These are phyloP conservation scores for Nylanderia fulva DNA, from an alignment of 1,140 invertebrate species.

Conservation along the genomic window DNA sequence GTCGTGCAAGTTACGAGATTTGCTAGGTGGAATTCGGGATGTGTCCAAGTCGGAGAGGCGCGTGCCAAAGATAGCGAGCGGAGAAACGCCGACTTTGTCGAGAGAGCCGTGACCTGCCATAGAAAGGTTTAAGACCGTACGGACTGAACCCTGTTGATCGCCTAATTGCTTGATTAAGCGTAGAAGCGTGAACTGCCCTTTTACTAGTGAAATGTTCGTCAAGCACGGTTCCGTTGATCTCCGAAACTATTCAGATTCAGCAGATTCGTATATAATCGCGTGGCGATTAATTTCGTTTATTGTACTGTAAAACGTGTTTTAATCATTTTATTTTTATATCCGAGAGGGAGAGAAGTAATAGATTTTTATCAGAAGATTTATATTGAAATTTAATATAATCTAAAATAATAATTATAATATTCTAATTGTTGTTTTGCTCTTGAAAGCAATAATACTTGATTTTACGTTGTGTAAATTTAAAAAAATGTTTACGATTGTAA, in stretches of 20 bases:
- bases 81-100: slow-evolving; percentile 60
- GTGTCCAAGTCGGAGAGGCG: slow-evolving; percentile 32
- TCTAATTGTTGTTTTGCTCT: not conserved
- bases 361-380: not conserved
- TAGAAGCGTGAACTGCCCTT: not conserved
- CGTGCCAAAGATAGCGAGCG: slow-evolving; percentile 79
- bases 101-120: slow-evolving; percentile 79
- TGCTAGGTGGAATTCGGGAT: slow-evolving; percentile 25
- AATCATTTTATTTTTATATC: not conserved
- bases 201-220: not conserved
- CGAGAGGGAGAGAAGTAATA: not conserved
- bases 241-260: slow-evolving; percentile 8
- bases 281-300: not conserved
- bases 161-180: slow-evolving; percentile 26
- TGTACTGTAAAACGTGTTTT: not conserved
- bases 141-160: not conserved
- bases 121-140: slow-evolving; percentile 70
- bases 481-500: not conserved
- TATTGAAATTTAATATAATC: not conserved
- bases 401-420: not conserved
- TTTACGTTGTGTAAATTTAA: not conserved
- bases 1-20: slow-evolving; percentile 14
- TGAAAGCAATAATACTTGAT: not conserved
- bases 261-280: not conserved
- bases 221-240: not conserved